Percentiles rank a stretch among this genome's conserved stretches.
These are phyloP conservation scores for Synergus japonicus DNA, from an alignment of 2,888 invertebrate genomes.

Conservation along the genomic window DNA sequence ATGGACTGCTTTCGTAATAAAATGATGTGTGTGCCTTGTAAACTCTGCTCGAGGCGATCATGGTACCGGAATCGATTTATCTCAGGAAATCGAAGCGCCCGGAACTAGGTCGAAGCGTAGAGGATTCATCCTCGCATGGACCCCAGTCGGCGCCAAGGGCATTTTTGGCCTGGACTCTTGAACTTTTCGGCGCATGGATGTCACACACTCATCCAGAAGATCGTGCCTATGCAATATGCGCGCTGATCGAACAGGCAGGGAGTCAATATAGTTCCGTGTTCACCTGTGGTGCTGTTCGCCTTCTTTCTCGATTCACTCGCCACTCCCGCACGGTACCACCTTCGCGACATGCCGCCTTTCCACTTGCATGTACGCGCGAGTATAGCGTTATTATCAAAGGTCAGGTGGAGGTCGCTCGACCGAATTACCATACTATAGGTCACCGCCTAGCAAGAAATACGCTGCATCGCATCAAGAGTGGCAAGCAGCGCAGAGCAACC, in stretches of 20 bases:
- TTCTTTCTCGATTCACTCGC: constrained; percentile 48
- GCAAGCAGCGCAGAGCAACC: constrained; percentile 35
- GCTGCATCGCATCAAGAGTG: neutral
- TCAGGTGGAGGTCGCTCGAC: constrained; percentile 70
- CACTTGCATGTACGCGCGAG: constrained; percentile 60
- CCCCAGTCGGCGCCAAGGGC: neutral
- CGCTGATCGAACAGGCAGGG: constrained; percentile 9
- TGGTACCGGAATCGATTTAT: constrained; percentile 24
- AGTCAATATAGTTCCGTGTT: constrained; percentile 70
- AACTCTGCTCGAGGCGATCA: constrained; percentile 12
- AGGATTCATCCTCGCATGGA: neutral
- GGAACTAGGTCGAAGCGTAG: constrained; percentile 18
- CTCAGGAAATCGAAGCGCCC: neutral
- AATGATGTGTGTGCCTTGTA: constrained; percentile 14
- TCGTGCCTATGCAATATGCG: neutral
- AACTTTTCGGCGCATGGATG: neutral
- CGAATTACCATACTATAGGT: constrained; percentile 69
- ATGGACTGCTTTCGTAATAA: neutral
- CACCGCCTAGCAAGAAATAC: constrained; percentile 43
- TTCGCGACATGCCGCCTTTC: constrained; percentile 72
- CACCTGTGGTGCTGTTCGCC: constrained; percentile 69
- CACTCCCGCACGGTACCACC: constrained; percentile 72
- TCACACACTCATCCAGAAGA: neutral
- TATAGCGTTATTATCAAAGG: constrained; percentile 73
- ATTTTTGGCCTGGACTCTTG: constrained; percentile 6